A percentile compares a stretch with the other conserved stretches of the same genome.
Evolutionary conservation across 1,140 invertebrate genomes (phyloP).

Genomic region (Teleogryllus occipitalis): DNA sequence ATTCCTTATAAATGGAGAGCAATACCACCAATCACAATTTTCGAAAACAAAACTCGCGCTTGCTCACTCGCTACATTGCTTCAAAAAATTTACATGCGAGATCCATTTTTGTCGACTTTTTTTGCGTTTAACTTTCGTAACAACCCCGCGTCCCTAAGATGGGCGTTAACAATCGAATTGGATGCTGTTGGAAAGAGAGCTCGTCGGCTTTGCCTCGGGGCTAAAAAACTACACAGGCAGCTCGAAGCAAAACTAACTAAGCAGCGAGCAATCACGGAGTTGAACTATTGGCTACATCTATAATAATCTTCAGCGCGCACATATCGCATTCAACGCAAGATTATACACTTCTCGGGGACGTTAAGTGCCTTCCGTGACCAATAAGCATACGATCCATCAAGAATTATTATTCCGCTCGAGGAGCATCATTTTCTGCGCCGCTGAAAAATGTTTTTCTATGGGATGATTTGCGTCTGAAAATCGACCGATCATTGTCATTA

Average conservation of each 20-base stretch:
- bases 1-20: constrained; percentile 20
- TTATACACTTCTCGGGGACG: background rate
- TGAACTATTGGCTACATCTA: background rate
- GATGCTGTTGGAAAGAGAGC: background rate
- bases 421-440: background rate
- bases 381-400: background rate
- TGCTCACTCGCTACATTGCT: background rate
- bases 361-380: background rate
- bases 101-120: background rate
- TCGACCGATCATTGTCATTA: background rate
- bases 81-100: background rate
- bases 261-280: background rate
- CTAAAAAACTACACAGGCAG: background rate
- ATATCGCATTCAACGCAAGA: background rate
- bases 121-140: background rate
- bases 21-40: constrained; percentile 13
- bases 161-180: background rate
- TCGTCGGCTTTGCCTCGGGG: background rate
- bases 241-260: background rate
- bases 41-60: background rate
- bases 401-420: background rate
- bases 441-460: background rate
- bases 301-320: background rate
- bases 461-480: background rate
- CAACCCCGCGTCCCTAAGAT: background rate